Evolutionary conservation across 2,797 vertebrate genomes (phyloP).

Genomic region (Clarias platycephalus): DNA sequence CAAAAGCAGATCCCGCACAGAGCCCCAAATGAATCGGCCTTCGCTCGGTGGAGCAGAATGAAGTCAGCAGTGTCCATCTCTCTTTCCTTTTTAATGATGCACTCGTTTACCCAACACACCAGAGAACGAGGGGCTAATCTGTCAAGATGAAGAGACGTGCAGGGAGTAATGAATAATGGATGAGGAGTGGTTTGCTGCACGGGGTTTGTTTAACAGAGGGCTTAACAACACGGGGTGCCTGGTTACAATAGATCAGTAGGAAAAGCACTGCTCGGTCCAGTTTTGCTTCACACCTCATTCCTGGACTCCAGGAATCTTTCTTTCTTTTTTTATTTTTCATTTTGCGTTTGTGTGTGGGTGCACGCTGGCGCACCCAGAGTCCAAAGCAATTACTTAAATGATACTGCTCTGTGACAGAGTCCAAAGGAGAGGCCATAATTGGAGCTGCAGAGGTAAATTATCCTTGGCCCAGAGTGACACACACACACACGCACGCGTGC

Average conservation of each 20-base stretch:
- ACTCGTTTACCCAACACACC: slow-evolving; percentile 42
- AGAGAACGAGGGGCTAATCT: slow-evolving; percentile 49
- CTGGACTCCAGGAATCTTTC: not conserved
- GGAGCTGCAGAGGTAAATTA: slow-evolving; percentile 64
- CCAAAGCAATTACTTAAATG: slow-evolving; percentile 56
- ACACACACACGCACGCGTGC: slow-evolving; percentile 4
- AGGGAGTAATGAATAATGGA: slow-evolving; percentile 62
- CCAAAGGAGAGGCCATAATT: slow-evolving; percentile 61
- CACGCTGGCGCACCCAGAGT: slow-evolving; percentile 38
- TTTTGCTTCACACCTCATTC: slow-evolving; percentile 6
- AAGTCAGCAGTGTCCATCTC: slow-evolving; percentile 32
- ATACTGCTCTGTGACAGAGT: slow-evolving; percentile 49
- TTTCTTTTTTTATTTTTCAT: not conserved
- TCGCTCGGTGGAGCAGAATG: not conserved
- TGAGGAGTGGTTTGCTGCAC: slow-evolving; percentile 69
- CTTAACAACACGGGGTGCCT: slow-evolving; percentile 31
- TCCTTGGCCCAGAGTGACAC: slow-evolving; percentile 59
- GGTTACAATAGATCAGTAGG: slow-evolving; percentile 7
- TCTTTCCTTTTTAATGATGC: slow-evolving; percentile 46
- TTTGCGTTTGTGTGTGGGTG: slow-evolving; percentile 22
- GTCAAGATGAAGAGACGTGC: slow-evolving; percentile 46
- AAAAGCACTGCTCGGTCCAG: slow-evolving; percentile 16
- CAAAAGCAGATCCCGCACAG: not conserved
- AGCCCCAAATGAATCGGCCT: slow-evolving; percentile 15
- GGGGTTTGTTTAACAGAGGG: slow-evolving; percentile 65